Evolutionary conservation across 2,888 invertebrate species (phyloP).

Genomic region (Strigamia transsilvanica): DNA sequence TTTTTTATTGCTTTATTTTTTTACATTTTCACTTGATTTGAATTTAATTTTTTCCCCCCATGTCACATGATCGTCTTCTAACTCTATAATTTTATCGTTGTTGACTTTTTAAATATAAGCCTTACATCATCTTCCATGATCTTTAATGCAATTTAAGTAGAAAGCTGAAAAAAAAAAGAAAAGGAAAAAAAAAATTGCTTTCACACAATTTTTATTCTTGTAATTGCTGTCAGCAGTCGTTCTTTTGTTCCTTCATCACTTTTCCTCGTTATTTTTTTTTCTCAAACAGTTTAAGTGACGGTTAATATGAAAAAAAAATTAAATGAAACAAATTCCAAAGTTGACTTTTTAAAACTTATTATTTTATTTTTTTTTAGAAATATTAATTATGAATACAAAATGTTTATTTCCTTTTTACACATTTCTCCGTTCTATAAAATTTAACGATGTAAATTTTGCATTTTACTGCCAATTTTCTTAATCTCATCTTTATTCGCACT

Average conservation of each 20-base stretch:
- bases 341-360: not conserved
- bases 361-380: too few relatives aligned
- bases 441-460: not conserved
- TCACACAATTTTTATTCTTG: slow-evolving; percentile 36
- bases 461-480: not conserved
- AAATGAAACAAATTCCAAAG: not conserved
- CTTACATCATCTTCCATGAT: slow-evolving; percentile 9
- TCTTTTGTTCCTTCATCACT: slow-evolving; percentile 48
- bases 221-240: slow-evolving; percentile 49
- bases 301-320: not conserved
- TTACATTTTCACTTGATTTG: slow-evolving; percentile 8
- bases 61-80: too few relatives aligned
- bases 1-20: not conserved
- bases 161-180: not conserved
- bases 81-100: not conserved
- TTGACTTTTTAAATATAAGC: slow-evolving; percentile 4
- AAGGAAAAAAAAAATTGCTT: not conserved
- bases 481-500: slow-evolving; percentile 9
- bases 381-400: too few relatives aligned
- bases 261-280: slow-evolving; percentile 32
- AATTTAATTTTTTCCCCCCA: not conserved
- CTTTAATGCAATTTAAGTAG: slow-evolving; percentile 28
- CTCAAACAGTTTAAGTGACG: not conserved
- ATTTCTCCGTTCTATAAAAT: too few relatives aligned
- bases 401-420: too few relatives aligned